phyloP scores from a whole-genome alignment of 2,888 invertebrate genomes.

The Drosophila kokeensis region DNA sequence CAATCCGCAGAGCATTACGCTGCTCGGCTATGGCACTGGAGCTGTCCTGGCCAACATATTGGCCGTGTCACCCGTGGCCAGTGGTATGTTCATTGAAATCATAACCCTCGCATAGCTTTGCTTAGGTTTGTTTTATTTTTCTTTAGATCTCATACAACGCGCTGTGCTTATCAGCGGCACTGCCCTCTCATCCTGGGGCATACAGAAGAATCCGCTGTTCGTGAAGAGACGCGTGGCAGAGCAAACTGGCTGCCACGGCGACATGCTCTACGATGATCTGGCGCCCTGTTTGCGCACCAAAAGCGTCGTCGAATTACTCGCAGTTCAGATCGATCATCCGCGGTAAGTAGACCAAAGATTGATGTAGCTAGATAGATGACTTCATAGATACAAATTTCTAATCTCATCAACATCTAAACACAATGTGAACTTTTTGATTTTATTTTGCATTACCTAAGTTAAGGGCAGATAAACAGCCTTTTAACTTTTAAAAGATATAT shows the following conservation, averaged over 20 bases:
- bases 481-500: neutral
- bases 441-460: neutral
- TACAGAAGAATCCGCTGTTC: slow-evolving; percentile 92
- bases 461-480: neutral
- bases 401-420: neutral
- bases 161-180: slow-evolving; percentile 95
- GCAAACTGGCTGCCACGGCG: slow-evolving; percentile 93
- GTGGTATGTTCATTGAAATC: slow-evolving; percentile 88
- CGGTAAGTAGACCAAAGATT: slow-evolving; percentile 80
- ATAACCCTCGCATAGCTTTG: neutral
- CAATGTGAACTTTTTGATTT: neutral
- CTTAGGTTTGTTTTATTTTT: neutral
- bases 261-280: slow-evolving; percentile 92
- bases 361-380: neutral
- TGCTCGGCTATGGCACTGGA: slow-evolving; percentile 98
- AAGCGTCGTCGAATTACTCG: slow-evolving; percentile 90
- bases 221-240: slow-evolving; percentile 93
- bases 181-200: slow-evolving; percentile 95
- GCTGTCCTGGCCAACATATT: slow-evolving; percentile 98
- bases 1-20: slow-evolving; percentile 95
- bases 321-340: slow-evolving; percentile 91
- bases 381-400: neutral
- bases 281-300: slow-evolving; percentile 93
- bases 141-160: slow-evolving; percentile 92
- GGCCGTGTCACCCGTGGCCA: slow-evolving; percentile 96